Conservation (phyloP, 2,113 vertebrate species). For the Ondatra zibethicus region DNA sequence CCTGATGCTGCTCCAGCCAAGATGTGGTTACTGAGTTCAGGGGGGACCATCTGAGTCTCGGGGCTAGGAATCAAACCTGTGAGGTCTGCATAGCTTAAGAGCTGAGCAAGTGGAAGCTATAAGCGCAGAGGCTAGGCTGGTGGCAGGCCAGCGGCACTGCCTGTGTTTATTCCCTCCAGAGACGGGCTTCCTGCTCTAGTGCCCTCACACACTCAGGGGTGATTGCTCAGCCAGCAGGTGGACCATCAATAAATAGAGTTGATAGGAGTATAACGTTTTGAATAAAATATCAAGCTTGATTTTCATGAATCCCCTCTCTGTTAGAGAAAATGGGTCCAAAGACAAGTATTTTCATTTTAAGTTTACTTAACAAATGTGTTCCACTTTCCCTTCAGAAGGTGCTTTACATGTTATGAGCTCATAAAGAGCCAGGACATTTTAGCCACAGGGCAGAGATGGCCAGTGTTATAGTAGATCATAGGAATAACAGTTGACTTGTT, state of each 20-base stretch:
- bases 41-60: too few species aligned
- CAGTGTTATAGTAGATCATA: neutral
- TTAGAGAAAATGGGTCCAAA: neutral
- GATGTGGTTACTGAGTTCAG: neutral
- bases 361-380: neutral
- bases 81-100: neutral
- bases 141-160: accelerated
- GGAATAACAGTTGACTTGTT: neutral
- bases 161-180: neutral
- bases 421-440: neutral
- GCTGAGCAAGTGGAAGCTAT: neutral
- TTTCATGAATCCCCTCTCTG: neutral
- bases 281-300: neutral
- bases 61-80: neutral
- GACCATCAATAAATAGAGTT: too few species aligned
- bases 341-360: neutral
- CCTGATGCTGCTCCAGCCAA: neutral
- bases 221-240: too few species aligned
- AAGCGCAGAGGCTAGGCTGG: neutral
- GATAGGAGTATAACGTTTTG: neutral
- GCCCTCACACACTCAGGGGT: neutral
- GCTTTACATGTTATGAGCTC: neutral
- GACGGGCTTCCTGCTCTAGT: neutral
- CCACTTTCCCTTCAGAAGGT: neutral
- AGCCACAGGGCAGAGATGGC: neutral